Evolutionary conservation across 37 sponge, comb jelly and placozoan species (phyloP).

Genomic region (Aplysina aerophoba): DNA sequence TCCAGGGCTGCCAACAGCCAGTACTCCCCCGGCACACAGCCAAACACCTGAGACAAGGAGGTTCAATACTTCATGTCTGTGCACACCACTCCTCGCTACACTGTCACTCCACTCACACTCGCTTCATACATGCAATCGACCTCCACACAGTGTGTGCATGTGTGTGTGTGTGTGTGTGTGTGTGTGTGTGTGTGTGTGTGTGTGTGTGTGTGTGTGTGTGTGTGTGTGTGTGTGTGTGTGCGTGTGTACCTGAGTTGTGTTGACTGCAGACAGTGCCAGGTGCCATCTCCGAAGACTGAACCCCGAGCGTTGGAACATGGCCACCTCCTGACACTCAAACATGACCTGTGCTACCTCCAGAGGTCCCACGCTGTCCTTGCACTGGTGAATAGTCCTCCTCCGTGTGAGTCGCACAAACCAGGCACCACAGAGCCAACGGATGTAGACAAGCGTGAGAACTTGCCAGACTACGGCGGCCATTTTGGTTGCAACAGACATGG

Average conservation of each 20-base stretch:
- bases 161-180: too few species aligned
- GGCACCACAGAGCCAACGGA: neutral
- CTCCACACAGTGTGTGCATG: too few species aligned
- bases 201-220: too few species aligned
- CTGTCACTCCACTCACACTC: too few species aligned
- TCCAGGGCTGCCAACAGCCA: constrained; percentile 1
- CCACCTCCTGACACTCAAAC: constrained; percentile 5
- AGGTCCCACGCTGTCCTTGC: neutral
- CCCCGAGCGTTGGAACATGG: neutral
- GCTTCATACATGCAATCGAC: too few species aligned
- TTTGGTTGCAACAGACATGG: constrained; percentile 45
- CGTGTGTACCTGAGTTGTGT: neutral
- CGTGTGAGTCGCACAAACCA: neutral
- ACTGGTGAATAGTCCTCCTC: neutral
- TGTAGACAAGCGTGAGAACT: constrained; percentile 26
- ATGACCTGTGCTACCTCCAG: constrained; percentile 4
- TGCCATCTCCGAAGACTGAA: neutral
- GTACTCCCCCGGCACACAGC: constrained; percentile 13
- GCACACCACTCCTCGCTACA: too few species aligned
- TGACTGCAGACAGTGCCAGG: constrained; percentile 10
- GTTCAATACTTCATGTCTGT: too few species aligned
- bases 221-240: too few species aligned
- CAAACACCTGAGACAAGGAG: too few species aligned
- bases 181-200: too few species aligned
- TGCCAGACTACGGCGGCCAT: constrained; percentile 59